A percentile compares a stretch with the other conserved stretches of the same genome.
Evolutionary conservation across 2,888 invertebrate genomes (phyloP).

Genomic region (Pilophorus perplexus): DNA sequence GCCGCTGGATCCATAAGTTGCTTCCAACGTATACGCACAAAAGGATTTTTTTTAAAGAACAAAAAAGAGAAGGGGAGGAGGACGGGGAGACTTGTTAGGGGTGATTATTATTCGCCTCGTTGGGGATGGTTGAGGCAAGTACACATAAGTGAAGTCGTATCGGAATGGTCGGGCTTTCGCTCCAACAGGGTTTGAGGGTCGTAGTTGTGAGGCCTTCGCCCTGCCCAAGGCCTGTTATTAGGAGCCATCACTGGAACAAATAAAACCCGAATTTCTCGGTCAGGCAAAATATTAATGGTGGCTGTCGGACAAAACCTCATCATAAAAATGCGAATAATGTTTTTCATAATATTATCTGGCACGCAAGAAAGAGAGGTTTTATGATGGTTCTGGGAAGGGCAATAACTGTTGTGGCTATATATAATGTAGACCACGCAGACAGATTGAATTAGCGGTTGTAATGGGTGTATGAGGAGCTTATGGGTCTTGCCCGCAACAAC

Average conservation of each 20-base stretch:
- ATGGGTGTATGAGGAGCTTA: slow-evolving; percentile 41
- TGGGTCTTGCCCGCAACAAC: slow-evolving; percentile 18
- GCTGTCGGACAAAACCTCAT: slow-evolving; percentile 44
- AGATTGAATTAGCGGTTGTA: slow-evolving; percentile 46
- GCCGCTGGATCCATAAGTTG: no score
- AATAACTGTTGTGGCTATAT: slow-evolving; percentile 45
- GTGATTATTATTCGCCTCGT: slow-evolving; percentile 36
- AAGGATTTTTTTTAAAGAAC: no score
- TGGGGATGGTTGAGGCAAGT: slow-evolving; percentile 21
- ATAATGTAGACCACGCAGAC: slow-evolving; percentile 44
- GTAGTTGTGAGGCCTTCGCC: slow-evolving; percentile 14
- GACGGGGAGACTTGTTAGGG: slow-evolving; percentile 34
- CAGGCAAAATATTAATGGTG: slow-evolving; percentile 47
- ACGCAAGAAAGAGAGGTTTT: slow-evolving; percentile 47
- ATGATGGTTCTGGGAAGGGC: slow-evolving; percentile 45
- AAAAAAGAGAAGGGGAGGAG: no score
- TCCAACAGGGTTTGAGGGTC: background rate
- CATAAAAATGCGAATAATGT: slow-evolving; percentile 48
- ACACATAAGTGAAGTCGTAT: slow-evolving; percentile 30
- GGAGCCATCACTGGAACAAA: slow-evolving; percentile 46
- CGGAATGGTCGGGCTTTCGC: background rate
- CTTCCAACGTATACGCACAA: no score
- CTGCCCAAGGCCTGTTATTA: slow-evolving; percentile 45
- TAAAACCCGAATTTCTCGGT: slow-evolving; percentile 47
- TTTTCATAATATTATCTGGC: slow-evolving; percentile 48